Percentiles rank a stretch among this genome's conserved stretches.
These are phyloP conservation scores for Nasua narica DNA, from an alignment of 2,797 vertebrate species.

Conservation along the genomic window DNA sequence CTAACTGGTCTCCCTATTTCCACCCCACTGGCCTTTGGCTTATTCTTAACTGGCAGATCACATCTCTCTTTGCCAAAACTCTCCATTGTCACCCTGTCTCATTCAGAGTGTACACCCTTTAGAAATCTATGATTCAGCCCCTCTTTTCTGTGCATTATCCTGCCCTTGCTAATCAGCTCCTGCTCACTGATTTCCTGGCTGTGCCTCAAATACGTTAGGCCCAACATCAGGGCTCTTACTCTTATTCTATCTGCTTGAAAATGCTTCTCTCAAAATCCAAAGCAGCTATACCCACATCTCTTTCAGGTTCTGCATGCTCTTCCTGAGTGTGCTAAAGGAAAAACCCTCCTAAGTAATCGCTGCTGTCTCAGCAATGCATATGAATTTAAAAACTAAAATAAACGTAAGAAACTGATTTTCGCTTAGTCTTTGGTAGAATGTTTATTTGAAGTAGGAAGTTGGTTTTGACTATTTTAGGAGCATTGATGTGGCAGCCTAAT, in stretches of 20 bases:
- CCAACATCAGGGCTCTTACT: background rate
- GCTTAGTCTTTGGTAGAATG: background rate
- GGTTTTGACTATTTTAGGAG: background rate
- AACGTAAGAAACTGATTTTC: background rate
- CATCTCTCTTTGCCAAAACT: background rate
- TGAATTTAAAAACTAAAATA: background rate
- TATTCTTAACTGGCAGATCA: background rate
- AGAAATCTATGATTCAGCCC: accelerated
- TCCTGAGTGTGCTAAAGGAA: background rate
- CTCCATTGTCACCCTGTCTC: background rate
- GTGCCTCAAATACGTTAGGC: background rate
- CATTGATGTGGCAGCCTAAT: background rate
- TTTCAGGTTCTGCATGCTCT: background rate
- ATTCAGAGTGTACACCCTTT: accelerated
- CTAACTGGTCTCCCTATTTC: background rate
- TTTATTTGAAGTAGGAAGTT: background rate
- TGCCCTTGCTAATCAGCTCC: background rate
- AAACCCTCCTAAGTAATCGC: background rate
- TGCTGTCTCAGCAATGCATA: background rate
- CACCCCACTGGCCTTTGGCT: background rate
- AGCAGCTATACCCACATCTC: background rate
- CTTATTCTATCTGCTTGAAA: background rate
- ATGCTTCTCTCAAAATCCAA: background rate
- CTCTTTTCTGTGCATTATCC: background rate
- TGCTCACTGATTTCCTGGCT: background rate